Evolutionary conservation across 2,113 vertebrate genomes (phyloP), one percentile per base, ranked within the genome.

Genomic region (Vidua macroura): DNA sequence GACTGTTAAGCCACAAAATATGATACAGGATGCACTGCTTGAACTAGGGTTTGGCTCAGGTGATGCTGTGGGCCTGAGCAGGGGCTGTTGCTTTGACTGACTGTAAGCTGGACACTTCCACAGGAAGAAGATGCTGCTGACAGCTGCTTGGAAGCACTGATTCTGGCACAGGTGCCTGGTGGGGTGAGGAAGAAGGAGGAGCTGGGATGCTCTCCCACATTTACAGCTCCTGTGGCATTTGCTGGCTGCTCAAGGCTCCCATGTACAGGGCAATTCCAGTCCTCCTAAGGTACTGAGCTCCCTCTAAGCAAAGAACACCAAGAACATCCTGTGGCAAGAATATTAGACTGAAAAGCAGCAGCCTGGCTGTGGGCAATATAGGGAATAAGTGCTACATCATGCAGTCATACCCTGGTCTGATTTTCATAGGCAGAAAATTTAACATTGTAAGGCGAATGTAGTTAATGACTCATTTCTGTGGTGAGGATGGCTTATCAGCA

Each of bases 331-430:
- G 2, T 15, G 27, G 68, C 14, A 48, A 39, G 37, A 69, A 25
- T 58, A 35, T 35, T 58, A 58, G 33, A 48, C 81, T 51, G 75
- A 64, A 83, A 51, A 88, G 23, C 33, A 64, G 33, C 22, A 68
- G 3, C 9, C 21, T 89, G 51, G 7, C 51, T 39, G 20, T 33
- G 17, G 30, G 15, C 15, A 37, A 13, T 39, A 5, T 11, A 52
- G 39, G 16, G 22, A 48, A 24, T 23, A 6, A 10, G 8, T 58
- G 46, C 41, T 23, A 17, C 3, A 25, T 35, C 41, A 4, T 7
- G 11, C 1, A 15, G 52, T 43, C 8, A 2, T 24, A 13, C 3
- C 1, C 44, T 28, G 22, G 15, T 31, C 25, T 58, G 22, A n/a
- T 93, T 77, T 53, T 43, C 24, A 53, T 21, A 30, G 59, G 27